Base-by-base conservation (phyloP, 2,797 vertebrate species). In the Leptodactylus fallax region DNA sequence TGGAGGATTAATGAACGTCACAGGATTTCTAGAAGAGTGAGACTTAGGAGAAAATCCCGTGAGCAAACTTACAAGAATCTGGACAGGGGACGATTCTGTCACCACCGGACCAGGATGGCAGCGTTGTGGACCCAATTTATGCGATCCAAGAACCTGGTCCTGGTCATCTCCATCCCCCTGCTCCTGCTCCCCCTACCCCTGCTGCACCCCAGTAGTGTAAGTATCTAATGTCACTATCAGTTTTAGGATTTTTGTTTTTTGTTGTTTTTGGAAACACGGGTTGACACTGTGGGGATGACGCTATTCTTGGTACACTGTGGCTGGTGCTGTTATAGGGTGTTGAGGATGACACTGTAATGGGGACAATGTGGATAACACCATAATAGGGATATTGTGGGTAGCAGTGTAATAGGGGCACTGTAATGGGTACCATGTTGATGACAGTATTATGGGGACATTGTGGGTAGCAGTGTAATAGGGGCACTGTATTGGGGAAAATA, bases 181-280 rank as follows among this genome's bases (percentile, higher is more conserved):
- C 95, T 96, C 7, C 94, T 99, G 90, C 96, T 99, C 85, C 98
- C 98, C 4, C 91, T 99, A 87, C 98, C 98, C 13, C 94, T 98
- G 86, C 94, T 97, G 90, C 96, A 98, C 87, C 96, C 97, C 80
- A 97, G 96, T 93, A 99, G 96, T 8, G 98, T 99, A 93, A 99
- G 98, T 99, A 95, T 51, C 3, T 51, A 1, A 25, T 3, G 16
- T 10, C 61, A 71, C 27, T 7, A 14, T 25, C 10, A 7, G 9
- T 4, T 2, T 17, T 14, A 10, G 56, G 56, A 14, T 58, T 11
- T n/a, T n/a, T n/a, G n/a, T n/a, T n/a, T n/a, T n/a, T 14, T 14
- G 56, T 4, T 4, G 36, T 36, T 36, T 36, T 36, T 36, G 56
- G 14, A 58, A 0, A 17, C 10, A 36, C 36, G 36, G 36, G 36